Evolutionary conservation across 2,888 invertebrate genomes (phyloP), one percentile per base, ranked within the genome.

Genomic region (Cryptops parisi): DNA sequence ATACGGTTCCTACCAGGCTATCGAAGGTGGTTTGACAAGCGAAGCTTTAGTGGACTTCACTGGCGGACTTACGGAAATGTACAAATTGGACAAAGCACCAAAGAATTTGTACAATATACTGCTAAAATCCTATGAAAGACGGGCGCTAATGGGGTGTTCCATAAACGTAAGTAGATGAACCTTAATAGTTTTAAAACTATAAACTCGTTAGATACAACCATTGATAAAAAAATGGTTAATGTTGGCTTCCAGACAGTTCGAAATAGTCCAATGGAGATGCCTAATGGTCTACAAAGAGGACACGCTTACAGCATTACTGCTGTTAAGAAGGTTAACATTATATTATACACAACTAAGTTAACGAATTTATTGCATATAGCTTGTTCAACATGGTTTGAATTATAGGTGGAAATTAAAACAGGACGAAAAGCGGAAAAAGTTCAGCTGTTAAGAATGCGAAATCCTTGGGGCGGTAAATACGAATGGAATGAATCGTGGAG

Each of bases 401-500:
- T 47, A 9, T 22, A 47, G 48, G 48, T 38, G 2, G 38, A 48
- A 17, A 27, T 48, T 23, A 27, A 48, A 19, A 38, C 33, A n/a
- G 21, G 33, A 2, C 38, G 48, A n/a, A 17, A 21, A 38, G 70
- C 76, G n/a, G 87, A 86, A 9, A 83, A 85, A 71, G 81, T 87
- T 54, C 84, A 84, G 1, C 73, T 90, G 62, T 75, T 94, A 55
- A 75, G 93, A 19, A 75, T 94, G 61, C 72, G 91, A 50, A 94
- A 94, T 74, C 91, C 93, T 0, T 93, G 93, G 93, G 93, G 93
- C 12, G 90, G 93, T 67, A 88, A 90, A 65, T 81, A 82, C 6
- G 93, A 94, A 72, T 94, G 93, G 94, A 88, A 84, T 63, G 93
- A 93, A 0, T 76, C 90, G 0, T 94, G 91, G 91, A 84, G 88